phyloP scores from a whole-genome alignment of 2,888 invertebrate species.

The Antheraea assamensis region DNA sequence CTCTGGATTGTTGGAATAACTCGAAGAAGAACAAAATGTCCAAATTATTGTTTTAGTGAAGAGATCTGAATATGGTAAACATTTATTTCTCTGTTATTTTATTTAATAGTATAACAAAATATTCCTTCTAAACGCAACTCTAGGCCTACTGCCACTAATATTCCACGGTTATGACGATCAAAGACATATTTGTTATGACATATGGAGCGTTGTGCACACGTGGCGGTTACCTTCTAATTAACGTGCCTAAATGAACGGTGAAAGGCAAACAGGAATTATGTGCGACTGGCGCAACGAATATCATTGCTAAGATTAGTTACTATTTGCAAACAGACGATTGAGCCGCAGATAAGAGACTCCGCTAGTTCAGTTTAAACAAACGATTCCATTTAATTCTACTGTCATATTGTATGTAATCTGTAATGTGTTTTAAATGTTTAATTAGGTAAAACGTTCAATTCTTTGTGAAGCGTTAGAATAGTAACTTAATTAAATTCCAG shows the following conservation, averaged over 20 bases:
- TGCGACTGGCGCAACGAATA: background rate
- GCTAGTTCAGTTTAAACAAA: background rate
- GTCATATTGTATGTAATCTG: too few species aligned
- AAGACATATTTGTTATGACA: conserved; percentile 22
- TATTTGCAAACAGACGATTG: background rate
- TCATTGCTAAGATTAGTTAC: conserved; percentile 4
- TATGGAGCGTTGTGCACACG: background rate
- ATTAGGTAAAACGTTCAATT: too few species aligned
- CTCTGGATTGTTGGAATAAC: too few species aligned
- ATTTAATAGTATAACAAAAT: background rate
- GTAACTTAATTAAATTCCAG: background rate
- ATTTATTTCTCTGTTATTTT: background rate
- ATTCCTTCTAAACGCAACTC: background rate
- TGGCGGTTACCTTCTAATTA: conserved; percentile 13
- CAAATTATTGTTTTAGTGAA: background rate
- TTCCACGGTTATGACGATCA: conserved; percentile 18
- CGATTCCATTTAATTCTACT: background rate
- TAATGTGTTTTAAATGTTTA: too few species aligned
- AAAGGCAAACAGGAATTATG: background rate
- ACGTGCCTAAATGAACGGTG: conserved; percentile 15
- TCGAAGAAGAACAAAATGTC: background rate
- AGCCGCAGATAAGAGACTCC: background rate
- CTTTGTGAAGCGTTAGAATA: background rate
- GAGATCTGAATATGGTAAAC: background rate
- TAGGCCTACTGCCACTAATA: background rate